Base-by-base conservation (phyloP, 1,140 invertebrate species). In the Mycetomoellerius zeteki region DNA sequence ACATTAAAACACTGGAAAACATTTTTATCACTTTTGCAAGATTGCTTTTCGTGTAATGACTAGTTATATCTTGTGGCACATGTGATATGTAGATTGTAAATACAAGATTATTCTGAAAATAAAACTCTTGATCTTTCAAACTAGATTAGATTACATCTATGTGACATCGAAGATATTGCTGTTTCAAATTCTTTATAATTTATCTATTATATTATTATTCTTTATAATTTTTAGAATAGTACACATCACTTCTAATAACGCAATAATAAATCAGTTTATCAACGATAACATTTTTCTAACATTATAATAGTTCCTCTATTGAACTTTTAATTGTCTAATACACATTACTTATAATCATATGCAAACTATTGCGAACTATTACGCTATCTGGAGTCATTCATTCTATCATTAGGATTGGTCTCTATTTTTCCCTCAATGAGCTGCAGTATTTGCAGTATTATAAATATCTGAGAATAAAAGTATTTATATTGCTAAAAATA, bases 51-150 rank as follows among this genome's bases (percentile, higher is more conserved):
- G 37, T 64, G 27, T 73, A 81, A 81, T 60, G 54, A 60, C 80
- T 75, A 75, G 69, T 60, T 62, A 33, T 72, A 75, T 84, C 24
- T 75, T 60, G 56, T 58, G 52, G 65, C 78, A 82, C 33, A 82
- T 72, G 54, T 82, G 37, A 58, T 73, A 73, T 82, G 52, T 58
- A 73, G 52, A 73, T 58, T 82, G n/a, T 71, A 82, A 72, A 82
- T 82, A 47, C 69, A 52, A 81, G 43, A 64, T 64, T 77, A 81
- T 69, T 81, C 77, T 52, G 47, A 80, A 67, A 67, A 67, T 67
- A 52, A 80, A 52, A 47, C 37, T 67, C 43, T 80, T 12, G 14
- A 67, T 67, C 64, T 58, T 24, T 81, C 64, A 24, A 19, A 89
- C 50, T 47, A 85, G 21, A 64, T 88, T 67, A 21, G 21, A 64